These are phyloP conservation scores for Pithys albifrons DNA, from an alignment of 2,113 vertebrate genomes.

Conservation along the genomic window DNA sequence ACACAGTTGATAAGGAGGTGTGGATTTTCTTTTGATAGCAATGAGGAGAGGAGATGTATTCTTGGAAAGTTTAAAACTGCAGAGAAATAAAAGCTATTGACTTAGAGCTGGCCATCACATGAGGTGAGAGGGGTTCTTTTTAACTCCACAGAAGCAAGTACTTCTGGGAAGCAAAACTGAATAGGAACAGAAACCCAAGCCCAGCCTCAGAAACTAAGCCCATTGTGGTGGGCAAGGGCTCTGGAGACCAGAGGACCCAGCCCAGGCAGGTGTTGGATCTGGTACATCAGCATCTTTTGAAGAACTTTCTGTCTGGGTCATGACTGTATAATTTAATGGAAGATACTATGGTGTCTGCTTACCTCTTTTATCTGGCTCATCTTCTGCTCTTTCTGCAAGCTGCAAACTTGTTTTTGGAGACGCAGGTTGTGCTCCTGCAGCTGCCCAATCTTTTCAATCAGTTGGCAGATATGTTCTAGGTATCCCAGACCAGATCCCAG, in stretches of 20 bases:
- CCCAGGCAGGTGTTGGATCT: not conserved
- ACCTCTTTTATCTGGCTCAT: constrained; percentile 82
- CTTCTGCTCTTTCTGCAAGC: constrained; percentile 78
- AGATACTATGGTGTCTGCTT: not conserved
- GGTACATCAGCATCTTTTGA: not conserved
- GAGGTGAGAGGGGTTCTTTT: not conserved
- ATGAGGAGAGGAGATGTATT: not conserved
- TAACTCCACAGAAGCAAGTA: not conserved
- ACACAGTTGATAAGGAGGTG: not conserved
- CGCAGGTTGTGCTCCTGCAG: constrained; percentile 85
- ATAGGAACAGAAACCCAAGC: not conserved
- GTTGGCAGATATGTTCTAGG: constrained; percentile 87
- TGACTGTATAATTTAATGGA: not conserved
- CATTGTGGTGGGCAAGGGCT: not conserved
- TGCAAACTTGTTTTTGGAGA: constrained; percentile 82
- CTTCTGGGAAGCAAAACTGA: not conserved
- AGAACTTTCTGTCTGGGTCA: not conserved
- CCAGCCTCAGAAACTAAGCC: not conserved
- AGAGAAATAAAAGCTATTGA: not conserved
- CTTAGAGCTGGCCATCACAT: not conserved
- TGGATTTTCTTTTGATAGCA: not conserved
- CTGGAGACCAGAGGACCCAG: not conserved
- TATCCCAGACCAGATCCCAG: constrained; percentile 83
- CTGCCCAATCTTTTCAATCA: constrained; percentile 88
- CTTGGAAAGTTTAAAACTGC: not conserved